phyloP scores from a whole-genome alignment of 2,113 vertebrate species.

The Centropus bengalensis region DNA sequence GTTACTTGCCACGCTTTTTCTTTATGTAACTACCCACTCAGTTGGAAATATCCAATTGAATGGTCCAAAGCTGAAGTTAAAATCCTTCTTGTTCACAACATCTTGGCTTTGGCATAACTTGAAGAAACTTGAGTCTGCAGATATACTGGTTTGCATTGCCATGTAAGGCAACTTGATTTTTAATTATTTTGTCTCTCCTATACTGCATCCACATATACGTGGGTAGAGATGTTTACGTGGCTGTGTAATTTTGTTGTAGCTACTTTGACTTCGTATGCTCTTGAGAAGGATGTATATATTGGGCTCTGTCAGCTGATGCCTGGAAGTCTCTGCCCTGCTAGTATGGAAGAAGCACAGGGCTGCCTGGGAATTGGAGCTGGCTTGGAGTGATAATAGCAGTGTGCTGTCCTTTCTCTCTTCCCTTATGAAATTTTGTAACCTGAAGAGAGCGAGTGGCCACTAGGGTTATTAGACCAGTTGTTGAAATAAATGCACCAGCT shows the following conservation, averaged over 20 bases:
- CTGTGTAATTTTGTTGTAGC: background rate
- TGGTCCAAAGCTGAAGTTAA: background rate
- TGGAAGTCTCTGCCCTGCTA: background rate
- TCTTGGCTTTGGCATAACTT: background rate
- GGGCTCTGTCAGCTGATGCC: background rate
- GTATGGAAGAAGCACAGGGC: accelerated
- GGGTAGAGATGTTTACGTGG: background rate
- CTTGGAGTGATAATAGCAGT: background rate
- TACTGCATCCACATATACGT: background rate
- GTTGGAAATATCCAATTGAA: background rate
- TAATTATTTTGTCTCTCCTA: background rate
- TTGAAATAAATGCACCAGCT: background rate
- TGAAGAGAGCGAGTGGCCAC: background rate
- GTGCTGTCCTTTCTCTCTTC: background rate
- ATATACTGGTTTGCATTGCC: background rate
- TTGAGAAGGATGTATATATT: accelerated
- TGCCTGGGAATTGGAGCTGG: background rate
- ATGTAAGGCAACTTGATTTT: background rate
- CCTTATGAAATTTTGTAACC: background rate
- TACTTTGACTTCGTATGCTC: background rate
- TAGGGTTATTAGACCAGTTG: background rate
- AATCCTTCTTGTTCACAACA: background rate
- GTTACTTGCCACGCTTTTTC: background rate
- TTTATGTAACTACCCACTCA: background rate
- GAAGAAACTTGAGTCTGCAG: background rate